Evolutionary conservation across 2,113 vertebrate species (phyloP).

Genomic region (Toxotes chatareus): DNA sequence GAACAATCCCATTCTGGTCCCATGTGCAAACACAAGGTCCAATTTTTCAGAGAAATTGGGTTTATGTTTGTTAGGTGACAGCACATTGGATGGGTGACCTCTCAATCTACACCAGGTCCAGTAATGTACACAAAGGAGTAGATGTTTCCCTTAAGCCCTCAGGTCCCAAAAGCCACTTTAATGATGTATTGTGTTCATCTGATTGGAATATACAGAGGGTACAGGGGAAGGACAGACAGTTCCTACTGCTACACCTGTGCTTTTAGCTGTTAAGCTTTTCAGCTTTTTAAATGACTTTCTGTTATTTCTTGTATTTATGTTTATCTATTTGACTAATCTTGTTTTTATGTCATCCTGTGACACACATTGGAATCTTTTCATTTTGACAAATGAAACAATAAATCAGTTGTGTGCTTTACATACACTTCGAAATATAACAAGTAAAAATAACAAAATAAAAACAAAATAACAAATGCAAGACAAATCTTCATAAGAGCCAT

Average conservation of each 20-base stretch:
- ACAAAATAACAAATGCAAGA: background rate
- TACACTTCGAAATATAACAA: background rate
- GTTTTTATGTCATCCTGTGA: background rate
- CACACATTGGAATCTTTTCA: background rate
- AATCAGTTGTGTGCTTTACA: background rate
- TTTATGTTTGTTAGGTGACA: slow-evolving; percentile 78
- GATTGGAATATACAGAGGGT: background rate
- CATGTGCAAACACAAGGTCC: slow-evolving; percentile 80
- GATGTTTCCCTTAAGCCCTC: slow-evolving; percentile 46
- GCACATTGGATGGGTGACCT: slow-evolving; percentile 67
- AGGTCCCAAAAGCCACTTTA: slow-evolving; percentile 18
- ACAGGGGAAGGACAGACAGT: slow-evolving; percentile 3
- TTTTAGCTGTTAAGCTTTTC: background rate
- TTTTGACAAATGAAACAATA: background rate
- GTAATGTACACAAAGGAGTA: slow-evolving; percentile 64
- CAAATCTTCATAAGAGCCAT: no score
- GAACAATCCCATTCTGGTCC: slow-evolving; percentile 55
- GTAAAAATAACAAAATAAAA: background rate
- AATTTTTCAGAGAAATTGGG: slow-evolving; percentile 79
- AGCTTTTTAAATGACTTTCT: background rate
- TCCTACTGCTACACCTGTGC: slow-evolving; percentile 28
- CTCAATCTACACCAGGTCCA: slow-evolving; percentile 65
- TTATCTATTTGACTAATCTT: background rate
- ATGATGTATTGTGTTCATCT: slow-evolving; percentile 60
- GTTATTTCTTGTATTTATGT: background rate